Base-by-base conservation (phyloP, 2,113 vertebrate species). In the Empidonax traillii region DNA sequence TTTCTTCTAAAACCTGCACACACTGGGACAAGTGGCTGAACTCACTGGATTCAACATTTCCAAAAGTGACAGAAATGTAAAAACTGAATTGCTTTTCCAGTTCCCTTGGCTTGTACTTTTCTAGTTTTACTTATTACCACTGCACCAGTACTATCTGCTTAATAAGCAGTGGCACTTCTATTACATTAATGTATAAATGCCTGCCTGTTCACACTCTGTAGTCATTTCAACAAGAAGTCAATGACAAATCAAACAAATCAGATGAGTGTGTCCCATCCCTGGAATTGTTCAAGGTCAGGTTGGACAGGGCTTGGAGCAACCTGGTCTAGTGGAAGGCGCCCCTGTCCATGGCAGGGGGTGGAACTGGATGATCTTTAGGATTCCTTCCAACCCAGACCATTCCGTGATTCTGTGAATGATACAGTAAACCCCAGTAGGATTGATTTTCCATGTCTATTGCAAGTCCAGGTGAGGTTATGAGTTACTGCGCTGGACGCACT, bases 21-120 rank as follows among this genome's bases (percentile, higher is more conserved):
- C 23, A 16, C 14, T 16, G 59, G 33, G 78, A 92, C 67, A 74
- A 74, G 79, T 14, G 59, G 67, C 55, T 90, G 85, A 74, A 80
- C 56, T 71, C 77, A 61, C 33, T 5, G 73, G n/a, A 77, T 31
- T 80, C 65, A 41, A 43, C 41, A 37, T 68, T 83, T 84, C 59
- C 65, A 61, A 91, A 86, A 33, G 68, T 53, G 61, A 88, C 39
- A 83, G 8, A 67, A 35, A 72, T n/a, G 87, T 89, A 88, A 95
- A 96, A 67, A 16, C 1, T 12, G 16, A 90, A 69, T 66, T 73
- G 33, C 35, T 91, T 89, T 91, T 76, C 78, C 86, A 35, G 31
- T 17, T 46, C 41, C 30, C 33, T 82, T 77, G 14, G 43, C 62
- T 80, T 62, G 63, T n/a, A 53, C 31, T 87, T 81, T 47, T 58